Conservation (phyloP, 1,140 invertebrate species). For the Philotrypesis tridentata region DNA sequence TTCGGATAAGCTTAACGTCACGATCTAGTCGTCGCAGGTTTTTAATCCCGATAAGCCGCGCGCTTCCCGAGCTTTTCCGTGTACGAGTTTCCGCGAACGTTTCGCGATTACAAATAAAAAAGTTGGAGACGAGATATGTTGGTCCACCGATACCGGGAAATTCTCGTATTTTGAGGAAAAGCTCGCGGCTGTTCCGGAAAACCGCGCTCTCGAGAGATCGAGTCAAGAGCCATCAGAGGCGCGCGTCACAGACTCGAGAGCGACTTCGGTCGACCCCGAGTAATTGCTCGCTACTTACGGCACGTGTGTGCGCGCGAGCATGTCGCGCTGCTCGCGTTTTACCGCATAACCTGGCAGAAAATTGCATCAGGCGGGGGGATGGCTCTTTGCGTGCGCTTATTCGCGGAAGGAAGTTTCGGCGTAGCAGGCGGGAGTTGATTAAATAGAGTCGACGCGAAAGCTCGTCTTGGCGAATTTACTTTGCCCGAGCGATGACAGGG, state of each 20-base stretch:
- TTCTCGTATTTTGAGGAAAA: too few species aligned
- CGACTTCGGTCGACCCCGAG: conserved; percentile 15
- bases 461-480: neutral
- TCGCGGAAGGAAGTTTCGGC: conserved; percentile 23
- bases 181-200: too few species aligned
- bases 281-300: conserved; percentile 46
- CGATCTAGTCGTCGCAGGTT: too few species aligned
- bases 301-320: neutral
- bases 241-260: neutral
- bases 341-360: conserved; percentile 16
- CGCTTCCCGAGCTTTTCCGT: too few species aligned
- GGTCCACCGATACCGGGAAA: neutral
- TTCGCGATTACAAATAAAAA: too few species aligned
- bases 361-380: conserved; percentile 21
- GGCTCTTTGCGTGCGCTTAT: neutral
- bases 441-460: neutral
- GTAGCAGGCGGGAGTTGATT: neutral
- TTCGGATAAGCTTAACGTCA: too few species aligned
- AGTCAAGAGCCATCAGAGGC: neutral
- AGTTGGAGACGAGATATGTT: too few species aligned
- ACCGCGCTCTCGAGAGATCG: neutral
- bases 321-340: conserved; percentile 29
- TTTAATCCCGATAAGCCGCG: too few species aligned
- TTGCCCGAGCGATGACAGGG: too few species aligned
- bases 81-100: too few species aligned